Base-by-base conservation (phyloP, 2,113 vertebrate species). In the Oostethus manadensis region DNA sequence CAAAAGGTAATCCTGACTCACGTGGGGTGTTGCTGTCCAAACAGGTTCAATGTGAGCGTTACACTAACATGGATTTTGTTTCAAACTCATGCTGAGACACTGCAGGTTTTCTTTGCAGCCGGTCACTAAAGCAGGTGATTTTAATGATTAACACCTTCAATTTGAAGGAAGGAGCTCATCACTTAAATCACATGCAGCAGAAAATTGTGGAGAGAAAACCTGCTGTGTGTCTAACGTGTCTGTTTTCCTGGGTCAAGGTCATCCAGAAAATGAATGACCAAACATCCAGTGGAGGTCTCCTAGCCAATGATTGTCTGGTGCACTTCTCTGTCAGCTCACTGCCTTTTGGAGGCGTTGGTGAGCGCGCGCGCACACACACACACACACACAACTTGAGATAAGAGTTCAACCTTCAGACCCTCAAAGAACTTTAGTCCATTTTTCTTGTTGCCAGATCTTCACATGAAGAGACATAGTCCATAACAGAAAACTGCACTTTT, bases 291-390 rank as follows among this genome's bases (percentile, higher is more conserved):
- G 94, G 93, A 0, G 93, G 91, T 0, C 69, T 95, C 38, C 83
- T 93, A 15, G 92, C 82, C 76, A 97, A 94, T 0, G 93, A 96
- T 5, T 91, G 93, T 58, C 38, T 97, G 0, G 88, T 94, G 70
- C 94, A 94, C 64, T 92, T 70, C 18, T 81, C 65, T 2, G 61
- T 97, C 47, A 89, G n/a, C 0, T 74, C 80, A 0, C 72, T 97
- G 71, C 96, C 95, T 8, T 97, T 98, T 0, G 93, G 95, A 0
- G 92, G 94, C 7, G 93, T 98, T 11, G 95, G 94, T 97, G 51
- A 88, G 93, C 79, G 13, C 14, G 58, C 20, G 17, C 15, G 3
- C 11, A 3, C 4, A 35, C 21, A 15, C 10, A 9, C 6, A 21
- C 11, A 3, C 4, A 35, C 21, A 15, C 10, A 9, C 6, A 21